Evolutionary conservation across 2,888 invertebrate genomes (phyloP).

Genomic region (Campoletis raptor): DNA sequence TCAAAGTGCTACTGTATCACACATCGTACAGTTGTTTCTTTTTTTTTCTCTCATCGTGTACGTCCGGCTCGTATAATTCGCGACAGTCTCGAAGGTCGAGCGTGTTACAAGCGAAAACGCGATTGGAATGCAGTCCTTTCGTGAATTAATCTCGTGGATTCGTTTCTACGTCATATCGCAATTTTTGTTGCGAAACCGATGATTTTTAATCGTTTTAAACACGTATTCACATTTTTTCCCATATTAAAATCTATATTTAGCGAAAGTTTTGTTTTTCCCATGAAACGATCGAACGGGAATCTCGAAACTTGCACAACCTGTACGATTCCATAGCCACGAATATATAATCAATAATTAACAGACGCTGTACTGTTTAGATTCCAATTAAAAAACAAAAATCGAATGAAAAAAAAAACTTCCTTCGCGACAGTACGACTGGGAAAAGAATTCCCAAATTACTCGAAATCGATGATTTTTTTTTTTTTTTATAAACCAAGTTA

Average conservation of each 20-base stretch:
- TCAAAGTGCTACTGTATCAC: not conserved
- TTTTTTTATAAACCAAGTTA: not conserved
- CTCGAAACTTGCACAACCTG: conserved; percentile 22
- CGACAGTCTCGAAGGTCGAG: conserved; percentile 56
- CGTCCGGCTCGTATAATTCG: conserved; percentile 52
- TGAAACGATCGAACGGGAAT: conserved; percentile 31
- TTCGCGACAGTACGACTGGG: too few relatives aligned
- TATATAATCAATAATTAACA: not conserved
- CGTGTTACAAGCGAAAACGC: conserved; percentile 43
- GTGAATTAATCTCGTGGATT: conserved; percentile 40
- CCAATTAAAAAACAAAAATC: too few relatives aligned
- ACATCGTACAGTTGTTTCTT: not conserved
- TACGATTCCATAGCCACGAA: not conserved
- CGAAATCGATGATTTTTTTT: not conserved
- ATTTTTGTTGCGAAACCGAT: conserved; percentile 47
- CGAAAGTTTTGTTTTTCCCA: not conserved
- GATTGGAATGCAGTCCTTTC: conserved; percentile 51
- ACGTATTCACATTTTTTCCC: not conserved
- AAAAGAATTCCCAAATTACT: not conserved
- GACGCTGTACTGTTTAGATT: not conserved
- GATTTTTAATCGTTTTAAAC: conserved; percentile 15
- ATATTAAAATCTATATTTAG: not conserved
- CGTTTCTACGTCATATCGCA: conserved; percentile 37
- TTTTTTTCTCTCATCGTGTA: not conserved
- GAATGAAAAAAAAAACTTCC: too few relatives aligned